A percentile compares a stretch with the other conserved stretches of the same genome.
Evolutionary conservation across 2,113 vertebrate genomes (phyloP).

Genomic region (Caretta caretta): DNA sequence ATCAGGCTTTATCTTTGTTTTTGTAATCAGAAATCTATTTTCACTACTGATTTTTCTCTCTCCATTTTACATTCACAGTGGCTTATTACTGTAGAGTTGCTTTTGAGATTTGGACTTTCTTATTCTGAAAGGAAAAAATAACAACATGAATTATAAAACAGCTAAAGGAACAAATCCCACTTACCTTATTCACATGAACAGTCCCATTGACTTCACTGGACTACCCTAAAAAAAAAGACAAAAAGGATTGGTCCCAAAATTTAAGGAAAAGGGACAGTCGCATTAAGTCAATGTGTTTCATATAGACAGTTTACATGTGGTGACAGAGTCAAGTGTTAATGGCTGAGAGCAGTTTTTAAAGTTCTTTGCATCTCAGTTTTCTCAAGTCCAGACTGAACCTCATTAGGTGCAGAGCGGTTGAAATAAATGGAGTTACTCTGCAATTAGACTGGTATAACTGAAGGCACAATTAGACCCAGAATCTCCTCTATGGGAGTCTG

Average conservation of each 20-base stretch:
- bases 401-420: background rate
- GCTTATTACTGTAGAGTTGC: background rate
- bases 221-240: background rate
- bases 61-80: background rate
- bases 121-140: conserved; percentile 18
- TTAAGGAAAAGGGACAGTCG: background rate
- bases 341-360: background rate
- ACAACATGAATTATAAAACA: background rate
- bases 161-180: background rate
- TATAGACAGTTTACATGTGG: background rate
- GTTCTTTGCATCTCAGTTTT: background rate
- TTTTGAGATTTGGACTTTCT: background rate
- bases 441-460: background rate
- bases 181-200: background rate
- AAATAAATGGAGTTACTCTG: background rate
- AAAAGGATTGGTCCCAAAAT: background rate
- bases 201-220: background rate
- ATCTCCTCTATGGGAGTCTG: background rate
- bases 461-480: fast-evolving
- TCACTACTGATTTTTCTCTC: background rate
- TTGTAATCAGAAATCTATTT: background rate
- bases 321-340: background rate
- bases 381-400: background rate
- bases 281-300: background rate
- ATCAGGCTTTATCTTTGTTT: background rate